A percentile compares a stretch with the other conserved stretches of the same genome.
Evolutionary conservation across 1,140 invertebrate species (phyloP).

Genomic region (Drosophila saltans): DNA sequence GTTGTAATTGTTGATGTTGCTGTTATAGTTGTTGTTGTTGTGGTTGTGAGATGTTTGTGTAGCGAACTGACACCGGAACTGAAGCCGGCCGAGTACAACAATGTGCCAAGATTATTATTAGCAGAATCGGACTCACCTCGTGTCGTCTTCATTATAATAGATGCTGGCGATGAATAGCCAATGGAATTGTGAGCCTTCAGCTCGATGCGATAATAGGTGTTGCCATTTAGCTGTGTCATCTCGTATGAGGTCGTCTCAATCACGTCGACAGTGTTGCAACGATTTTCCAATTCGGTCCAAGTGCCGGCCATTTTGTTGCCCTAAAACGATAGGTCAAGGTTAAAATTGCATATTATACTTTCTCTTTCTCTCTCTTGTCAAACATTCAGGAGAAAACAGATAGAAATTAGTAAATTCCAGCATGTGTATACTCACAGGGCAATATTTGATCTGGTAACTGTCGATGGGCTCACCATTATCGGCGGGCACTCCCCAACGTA

Average conservation of each 20-base stretch:
- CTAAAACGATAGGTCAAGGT: slow-evolving; percentile 54
- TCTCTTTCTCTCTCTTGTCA: no score
- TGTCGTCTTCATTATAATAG: slow-evolving; percentile 91
- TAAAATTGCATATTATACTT: no score
- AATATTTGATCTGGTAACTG: slow-evolving; percentile 91
- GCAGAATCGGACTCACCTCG: slow-evolving; percentile 89
- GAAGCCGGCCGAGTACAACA: slow-evolving; percentile 82
- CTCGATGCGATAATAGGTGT: slow-evolving; percentile 92
- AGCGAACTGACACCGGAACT: slow-evolving; percentile 80
- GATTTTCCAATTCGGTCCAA: slow-evolving; percentile 86
- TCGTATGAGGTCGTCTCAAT: slow-evolving; percentile 86
- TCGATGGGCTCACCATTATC: slow-evolving; percentile 96
- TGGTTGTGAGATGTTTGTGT: slow-evolving; percentile 77
- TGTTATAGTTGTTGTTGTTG: slow-evolving; percentile 72
- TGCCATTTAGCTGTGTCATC: slow-evolving; percentile 87
- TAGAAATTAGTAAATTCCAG: no score
- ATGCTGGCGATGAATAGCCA: slow-evolving; percentile 89
- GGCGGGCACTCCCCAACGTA: slow-evolving; percentile 91
- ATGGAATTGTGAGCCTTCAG: slow-evolving; percentile 93
- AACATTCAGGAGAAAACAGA: no score
- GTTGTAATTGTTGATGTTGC: slow-evolving; percentile 71
- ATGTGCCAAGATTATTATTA: slow-evolving; percentile 83
- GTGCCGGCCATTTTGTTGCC: slow-evolving; percentile 85
- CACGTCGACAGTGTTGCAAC: slow-evolving; percentile 86
- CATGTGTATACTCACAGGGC: slow-evolving; percentile 86